Conservation (phyloP, 2,888 invertebrate genomes). For the Lamellibrachia columna region DNA sequence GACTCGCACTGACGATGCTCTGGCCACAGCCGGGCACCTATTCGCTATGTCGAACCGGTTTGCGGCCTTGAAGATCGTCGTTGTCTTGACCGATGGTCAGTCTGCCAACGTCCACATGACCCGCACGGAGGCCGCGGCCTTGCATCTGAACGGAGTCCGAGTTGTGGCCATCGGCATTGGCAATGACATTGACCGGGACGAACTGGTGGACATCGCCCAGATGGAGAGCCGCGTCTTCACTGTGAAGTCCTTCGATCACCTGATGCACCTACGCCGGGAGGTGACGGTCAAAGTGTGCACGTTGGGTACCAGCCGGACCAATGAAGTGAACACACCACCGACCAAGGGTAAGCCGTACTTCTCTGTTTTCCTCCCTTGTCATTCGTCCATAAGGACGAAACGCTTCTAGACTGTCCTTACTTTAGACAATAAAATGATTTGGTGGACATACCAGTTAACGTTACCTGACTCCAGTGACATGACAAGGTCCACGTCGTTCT, state of each 20-base stretch:
- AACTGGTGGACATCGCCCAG: constrained; percentile 55
- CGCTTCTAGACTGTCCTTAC: no score
- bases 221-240: constrained; percentile 52
- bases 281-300: constrained; percentile 55
- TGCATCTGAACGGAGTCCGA: constrained; percentile 50
- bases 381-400: no score
- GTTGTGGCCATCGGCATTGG: constrained; percentile 61
- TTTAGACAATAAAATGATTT: no score
- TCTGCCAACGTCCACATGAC: constrained; percentile 48
- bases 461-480: no score
- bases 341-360: background rate
- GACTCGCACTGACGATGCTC: constrained; percentile 38
- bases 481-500: no score
- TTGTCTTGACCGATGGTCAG: constrained; percentile 59
- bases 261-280: constrained; percentile 51
- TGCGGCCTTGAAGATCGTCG: constrained; percentile 47
- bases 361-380: background rate
- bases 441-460: no score
- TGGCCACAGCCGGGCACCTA: constrained; percentile 42
- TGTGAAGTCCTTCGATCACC: constrained; percentile 52
- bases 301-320: background rate
- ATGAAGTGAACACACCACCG: background rate
- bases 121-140: constrained; percentile 44
- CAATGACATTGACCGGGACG: constrained; percentile 47
- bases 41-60: background rate